Percentiles rank a stretch among this genome's conserved stretches.
These are phyloP conservation scores for Dryoscopus gambensis DNA, from an alignment of 2,113 vertebrate genomes.

Conservation along the genomic window DNA sequence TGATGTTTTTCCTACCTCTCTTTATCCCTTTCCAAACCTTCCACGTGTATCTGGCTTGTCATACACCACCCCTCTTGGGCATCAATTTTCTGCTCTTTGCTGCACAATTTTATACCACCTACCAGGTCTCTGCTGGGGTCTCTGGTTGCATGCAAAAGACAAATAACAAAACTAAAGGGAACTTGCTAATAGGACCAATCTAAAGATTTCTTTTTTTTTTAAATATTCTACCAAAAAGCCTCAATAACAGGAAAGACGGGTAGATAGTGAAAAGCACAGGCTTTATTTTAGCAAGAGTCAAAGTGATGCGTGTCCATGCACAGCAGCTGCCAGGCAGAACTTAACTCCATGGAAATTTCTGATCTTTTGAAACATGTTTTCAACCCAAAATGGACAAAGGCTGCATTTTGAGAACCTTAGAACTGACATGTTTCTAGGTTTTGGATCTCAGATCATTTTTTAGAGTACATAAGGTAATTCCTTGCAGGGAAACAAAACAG, in stretches of 20 bases:
- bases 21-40: background rate
- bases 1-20: background rate
- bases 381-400: background rate
- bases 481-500: background rate
- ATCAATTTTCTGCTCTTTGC: background rate
- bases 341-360: background rate
- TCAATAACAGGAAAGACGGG: background rate
- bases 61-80: background rate
- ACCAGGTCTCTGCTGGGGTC: accelerated
- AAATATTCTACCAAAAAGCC: background rate
- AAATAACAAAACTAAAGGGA: background rate
- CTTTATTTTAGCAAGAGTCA: background rate
- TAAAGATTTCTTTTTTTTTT: background rate
- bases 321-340: background rate
- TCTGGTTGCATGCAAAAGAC: background rate
- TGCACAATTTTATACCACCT: background rate
- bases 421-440: background rate
- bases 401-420: background rate
- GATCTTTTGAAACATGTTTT: background rate
- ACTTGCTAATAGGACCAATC: background rate
- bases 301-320: background rate
- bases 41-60: background rate
- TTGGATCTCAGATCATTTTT: background rate
- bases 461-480: background rate
- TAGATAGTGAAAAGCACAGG: background rate